Percentiles rank a stretch among this genome's conserved stretches.
phyloP scores from a whole-genome alignment of 2,113 vertebrate genomes.

The Phalacrocorax aristotelis region DNA sequence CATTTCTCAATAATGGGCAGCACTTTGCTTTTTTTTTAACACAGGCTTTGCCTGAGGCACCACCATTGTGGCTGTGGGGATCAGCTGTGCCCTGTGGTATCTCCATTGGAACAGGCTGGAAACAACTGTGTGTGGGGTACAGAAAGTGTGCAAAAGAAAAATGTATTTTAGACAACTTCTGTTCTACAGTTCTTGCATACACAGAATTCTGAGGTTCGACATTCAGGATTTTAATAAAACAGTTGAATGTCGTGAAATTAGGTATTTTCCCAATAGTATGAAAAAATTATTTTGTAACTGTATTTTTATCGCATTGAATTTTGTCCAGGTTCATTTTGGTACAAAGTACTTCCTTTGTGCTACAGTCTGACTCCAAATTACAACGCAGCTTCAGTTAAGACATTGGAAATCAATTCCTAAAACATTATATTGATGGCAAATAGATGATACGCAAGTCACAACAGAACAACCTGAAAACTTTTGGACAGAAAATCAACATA shows the following conservation, averaged over 20 bases:
- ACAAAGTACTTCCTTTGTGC: not conserved
- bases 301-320: not conserved
- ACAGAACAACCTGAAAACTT: not conserved
- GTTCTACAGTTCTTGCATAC: not conserved
- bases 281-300: not conserved
- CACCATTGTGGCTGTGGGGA: accelerated
- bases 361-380: not conserved
- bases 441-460: not conserved
- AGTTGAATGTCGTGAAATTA: not conserved
- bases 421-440: slow-evolving; percentile 3
- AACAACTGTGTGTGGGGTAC: accelerated
- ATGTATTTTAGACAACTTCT: not conserved
- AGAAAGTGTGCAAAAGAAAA: not conserved
- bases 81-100: not conserved
- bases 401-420: slow-evolving; percentile 34
- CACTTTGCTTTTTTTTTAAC: not conserved
- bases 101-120: not conserved
- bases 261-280: not conserved
- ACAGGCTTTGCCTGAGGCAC: not conserved
- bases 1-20: not conserved
- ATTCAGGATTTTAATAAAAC: not conserved
- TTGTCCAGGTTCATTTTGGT: not conserved
- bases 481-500: not conserved
- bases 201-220: not conserved
- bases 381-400: not conserved